Evolutionary conservation across 2,888 invertebrate species (phyloP), one percentile per base, ranked within the genome.

Genomic region (Pseudococcus jackbeardsleyi): DNA sequence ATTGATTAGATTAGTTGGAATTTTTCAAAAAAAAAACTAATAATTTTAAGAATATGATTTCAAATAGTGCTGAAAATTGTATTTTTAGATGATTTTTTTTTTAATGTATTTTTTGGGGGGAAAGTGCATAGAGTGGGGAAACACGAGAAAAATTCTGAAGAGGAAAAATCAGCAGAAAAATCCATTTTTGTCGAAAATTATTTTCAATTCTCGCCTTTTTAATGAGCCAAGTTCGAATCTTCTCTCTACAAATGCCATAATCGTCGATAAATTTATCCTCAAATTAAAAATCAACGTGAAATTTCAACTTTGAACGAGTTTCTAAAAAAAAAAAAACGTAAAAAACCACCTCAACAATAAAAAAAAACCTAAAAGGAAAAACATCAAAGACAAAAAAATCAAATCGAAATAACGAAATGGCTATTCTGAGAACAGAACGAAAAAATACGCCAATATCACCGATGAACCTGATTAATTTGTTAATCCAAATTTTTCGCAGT

Each of bases 381-480:
- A 42, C 42, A 42, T 42, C 5, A 33, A 15, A 72, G 11, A 72
- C 72, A 33, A 72, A 72, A n/a, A 77, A 77, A 77, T 77, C 77
- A 77, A 39, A 39, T 77, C 77, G 15, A 39, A 7, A 8, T 39
- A 72, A 39, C 77, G 39, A 77, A 77, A 77, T 64, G 64, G 64
- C 64, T 17, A 39, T 72, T 33, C 72, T 77, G 77, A 39, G 11
- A 72, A 72, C 72, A 72, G 72, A 72, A 72, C 72, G 33, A 39
- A 77, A 77, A 77, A 77, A 77, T 42, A 39, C 39, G 64, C 64
- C 77, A 46, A 46, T 82, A 33, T 72, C 26, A 72, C 72, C 72
- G 33, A 33, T 72, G 72, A 72, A 72, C 33, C 72, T 72, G 72
- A 82, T 82, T 82, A 42, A 82, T 82, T 82, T 33, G 79, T 22